Evolutionary conservation across 2,888 invertebrate species (phyloP).

Genomic region (Sisyra nigra): DNA sequence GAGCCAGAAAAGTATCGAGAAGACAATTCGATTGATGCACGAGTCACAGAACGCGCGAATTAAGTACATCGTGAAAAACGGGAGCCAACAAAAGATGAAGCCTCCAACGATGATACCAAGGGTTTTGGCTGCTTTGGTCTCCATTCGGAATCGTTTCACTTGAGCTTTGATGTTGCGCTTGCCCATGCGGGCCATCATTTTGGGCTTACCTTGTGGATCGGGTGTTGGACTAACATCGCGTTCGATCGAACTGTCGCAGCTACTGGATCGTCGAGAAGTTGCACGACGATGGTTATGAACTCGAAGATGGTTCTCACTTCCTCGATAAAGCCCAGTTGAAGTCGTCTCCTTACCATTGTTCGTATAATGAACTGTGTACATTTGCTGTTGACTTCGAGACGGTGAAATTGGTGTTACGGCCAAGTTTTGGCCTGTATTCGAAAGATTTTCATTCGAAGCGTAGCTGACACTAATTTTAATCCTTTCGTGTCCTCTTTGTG

Average conservation of each 20-base stretch:
- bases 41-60: conserved; percentile 74
- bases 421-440: conserved; percentile 20
- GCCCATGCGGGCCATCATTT: conserved; percentile 51
- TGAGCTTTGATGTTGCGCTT: conserved; percentile 81
- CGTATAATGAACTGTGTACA: conserved; percentile 53
- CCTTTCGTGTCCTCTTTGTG: conserved; percentile 48
- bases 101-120: conserved; percentile 94
- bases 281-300: conserved; percentile 24
- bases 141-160: conserved; percentile 84
- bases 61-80: conserved; percentile 91
- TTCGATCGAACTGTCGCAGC: conserved; percentile 31
- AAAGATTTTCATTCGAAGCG: conserved; percentile 48
- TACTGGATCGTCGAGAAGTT: conserved; percentile 29
- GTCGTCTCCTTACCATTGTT: conserved; percentile 46
- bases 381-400: conserved; percentile 25
- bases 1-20: conserved; percentile 90
- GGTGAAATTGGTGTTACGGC: conserved; percentile 25
- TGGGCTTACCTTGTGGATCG: conserved; percentile 21
- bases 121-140: conserved; percentile 94
- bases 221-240: conserved; percentile 31
- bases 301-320: conserved; percentile 38
- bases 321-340: conserved; percentile 28
- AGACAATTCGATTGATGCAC: conserved; percentile 71
- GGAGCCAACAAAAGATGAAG: conserved; percentile 93
- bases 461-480: conserved; percentile 78